Conservation (phyloP, 2,797 vertebrate genomes). For the Sebastes nivosus region DNA sequence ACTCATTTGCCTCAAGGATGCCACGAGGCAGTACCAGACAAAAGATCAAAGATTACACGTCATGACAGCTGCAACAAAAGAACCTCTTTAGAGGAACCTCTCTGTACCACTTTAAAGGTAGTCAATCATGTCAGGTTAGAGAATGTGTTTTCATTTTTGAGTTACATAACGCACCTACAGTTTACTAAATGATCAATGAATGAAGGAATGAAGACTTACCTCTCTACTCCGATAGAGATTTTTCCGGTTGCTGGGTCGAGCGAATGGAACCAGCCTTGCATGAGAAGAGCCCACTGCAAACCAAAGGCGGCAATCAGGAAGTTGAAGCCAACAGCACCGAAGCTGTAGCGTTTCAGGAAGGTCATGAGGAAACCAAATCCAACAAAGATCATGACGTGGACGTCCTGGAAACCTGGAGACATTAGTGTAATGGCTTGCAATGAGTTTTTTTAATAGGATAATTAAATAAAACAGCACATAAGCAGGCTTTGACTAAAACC, state of each 20-base stretch:
- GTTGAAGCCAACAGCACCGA: constrained; percentile 91
- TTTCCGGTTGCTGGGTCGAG: constrained; percentile 75
- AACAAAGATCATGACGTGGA: constrained; percentile 98
- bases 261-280: constrained; percentile 95
- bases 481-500: neutral
- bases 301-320: constrained; percentile 95
- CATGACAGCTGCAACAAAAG: neutral
- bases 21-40: neutral
- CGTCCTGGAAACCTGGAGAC: constrained; percentile 94
- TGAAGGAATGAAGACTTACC: constrained; percentile 71
- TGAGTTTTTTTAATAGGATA: neutral
- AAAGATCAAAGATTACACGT: neutral
- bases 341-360: constrained; percentile 95
- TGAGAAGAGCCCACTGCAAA: constrained; percentile 95
- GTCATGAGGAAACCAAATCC: constrained; percentile 99
- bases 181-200: neutral
- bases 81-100: neutral
- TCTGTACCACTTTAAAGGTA: neutral
- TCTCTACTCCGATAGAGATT: constrained; percentile 89
- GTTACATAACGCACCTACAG: neutral
- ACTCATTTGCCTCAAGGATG: neutral
- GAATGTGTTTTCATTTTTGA: neutral
- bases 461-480: neutral
- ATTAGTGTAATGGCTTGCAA: neutral
- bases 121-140: neutral